Percentiles rank a stretch among this genome's conserved stretches.
Evolutionary conservation across 2,888 invertebrate species (phyloP).

Genomic region (Pyrocoelia pectoralis): DNA sequence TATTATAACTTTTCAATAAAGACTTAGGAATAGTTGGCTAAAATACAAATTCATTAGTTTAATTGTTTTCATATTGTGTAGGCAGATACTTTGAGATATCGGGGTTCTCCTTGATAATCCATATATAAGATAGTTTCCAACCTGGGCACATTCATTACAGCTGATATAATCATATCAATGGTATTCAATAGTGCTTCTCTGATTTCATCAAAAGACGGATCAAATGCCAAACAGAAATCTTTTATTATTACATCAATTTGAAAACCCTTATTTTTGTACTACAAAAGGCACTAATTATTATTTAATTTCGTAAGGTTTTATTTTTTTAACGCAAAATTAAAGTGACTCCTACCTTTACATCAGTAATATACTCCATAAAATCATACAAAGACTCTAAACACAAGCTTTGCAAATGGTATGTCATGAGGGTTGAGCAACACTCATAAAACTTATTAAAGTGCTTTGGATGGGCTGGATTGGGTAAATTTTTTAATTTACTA

Average conservation of each 20-base stretch:
- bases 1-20: slow-evolving; percentile 70
- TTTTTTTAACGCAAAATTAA: too few relatives aligned
- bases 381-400: slow-evolving; percentile 82
- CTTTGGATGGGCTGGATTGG: slow-evolving; percentile 69
- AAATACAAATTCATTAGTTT: slow-evolving; percentile 40
- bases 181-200: slow-evolving; percentile 73
- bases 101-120: slow-evolving; percentile 62
- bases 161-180: slow-evolving; percentile 77
- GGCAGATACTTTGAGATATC: slow-evolving; percentile 49
- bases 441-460: slow-evolving; percentile 82
- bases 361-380: slow-evolving; percentile 79
- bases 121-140: slow-evolving; percentile 82
- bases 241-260: slow-evolving; percentile 67
- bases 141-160: slow-evolving; percentile 76
- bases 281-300: slow-evolving; percentile 41
- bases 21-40: slow-evolving; percentile 81
- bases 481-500: slow-evolving; percentile 72
- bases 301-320: not conserved
- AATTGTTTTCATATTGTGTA: not conserved
- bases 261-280: slow-evolving; percentile 77
- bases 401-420: slow-evolving; percentile 82
- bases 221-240: slow-evolving; percentile 72
- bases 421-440: slow-evolving; percentile 87
- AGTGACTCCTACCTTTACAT: slow-evolving; percentile 77
- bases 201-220: slow-evolving; percentile 79